These are phyloP conservation scores for Lathronympha strigana DNA, from an alignment of 2,888 invertebrate genomes.

Conservation along the genomic window DNA sequence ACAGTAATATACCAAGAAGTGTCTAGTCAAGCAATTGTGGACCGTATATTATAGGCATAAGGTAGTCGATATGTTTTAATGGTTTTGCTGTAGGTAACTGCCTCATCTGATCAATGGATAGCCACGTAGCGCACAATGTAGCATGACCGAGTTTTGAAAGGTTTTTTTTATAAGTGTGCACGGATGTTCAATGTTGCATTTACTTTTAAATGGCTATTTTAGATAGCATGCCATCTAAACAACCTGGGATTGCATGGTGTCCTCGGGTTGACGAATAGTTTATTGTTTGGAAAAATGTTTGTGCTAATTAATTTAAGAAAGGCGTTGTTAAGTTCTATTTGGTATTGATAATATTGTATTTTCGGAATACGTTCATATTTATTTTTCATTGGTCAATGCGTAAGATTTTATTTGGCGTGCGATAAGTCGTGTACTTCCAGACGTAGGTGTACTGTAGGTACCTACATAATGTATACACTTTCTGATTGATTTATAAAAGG, in stretches of 20 bases:
- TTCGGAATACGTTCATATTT: no score
- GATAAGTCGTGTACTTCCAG: no score
- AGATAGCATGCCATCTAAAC: background rate
- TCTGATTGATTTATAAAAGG: no score
- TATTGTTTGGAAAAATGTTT: background rate
- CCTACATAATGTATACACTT: no score
- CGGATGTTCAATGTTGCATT: slow-evolving; percentile 9
- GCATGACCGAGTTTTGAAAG: slow-evolving; percentile 24
- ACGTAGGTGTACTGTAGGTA: no score
- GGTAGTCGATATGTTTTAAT: background rate
- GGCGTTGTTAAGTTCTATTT: no score
- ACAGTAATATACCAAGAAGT: slow-evolving; percentile 14
- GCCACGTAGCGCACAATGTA: slow-evolving; percentile 20
- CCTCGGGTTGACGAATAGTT: background rate
- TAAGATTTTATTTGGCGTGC: no score
- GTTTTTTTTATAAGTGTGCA: slow-evolving; percentile 14
- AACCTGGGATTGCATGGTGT: background rate
- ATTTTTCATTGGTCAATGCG: no score
- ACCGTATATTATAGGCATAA: background rate
- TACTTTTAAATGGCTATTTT: background rate
- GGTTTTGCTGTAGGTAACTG: slow-evolving; percentile 9
- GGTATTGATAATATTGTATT: no score
- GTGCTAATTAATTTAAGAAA: no score
- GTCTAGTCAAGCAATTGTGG: background rate
- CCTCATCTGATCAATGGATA: slow-evolving; percentile 30